Conservation (phyloP, 37 sponge, comb jelly and placozoan species). For the Spongia lamella region DNA sequence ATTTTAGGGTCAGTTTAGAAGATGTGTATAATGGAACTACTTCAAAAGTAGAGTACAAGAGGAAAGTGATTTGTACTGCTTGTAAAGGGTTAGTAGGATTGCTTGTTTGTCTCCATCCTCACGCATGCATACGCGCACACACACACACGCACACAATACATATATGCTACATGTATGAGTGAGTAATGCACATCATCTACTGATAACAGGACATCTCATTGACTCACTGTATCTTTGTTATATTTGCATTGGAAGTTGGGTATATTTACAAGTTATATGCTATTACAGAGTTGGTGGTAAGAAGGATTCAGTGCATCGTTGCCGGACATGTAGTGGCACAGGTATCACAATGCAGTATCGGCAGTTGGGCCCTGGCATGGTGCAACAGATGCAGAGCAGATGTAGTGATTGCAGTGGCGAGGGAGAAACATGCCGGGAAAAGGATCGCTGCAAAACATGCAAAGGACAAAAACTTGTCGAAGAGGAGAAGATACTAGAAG, state of each 20-base stretch:
- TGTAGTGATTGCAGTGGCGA: conserved; percentile 82
- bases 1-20: conserved; percentile 78
- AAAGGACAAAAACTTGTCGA: conserved; percentile 79
- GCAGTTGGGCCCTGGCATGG: conserved; percentile 77
- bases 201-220: too few species aligned
- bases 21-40: conserved; percentile 75
- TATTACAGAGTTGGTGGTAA: conserved; percentile 91
- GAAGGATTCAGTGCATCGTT: conserved; percentile 59
- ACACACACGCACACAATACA: not conserved
- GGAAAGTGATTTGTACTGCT: conserved; percentile 61
- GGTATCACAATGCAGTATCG: conserved; percentile 60
- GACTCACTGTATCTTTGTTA: too few species aligned
- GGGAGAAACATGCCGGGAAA: conserved; percentile 58
- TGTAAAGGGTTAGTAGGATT: conserved; percentile 69
- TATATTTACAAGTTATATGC: too few species aligned
- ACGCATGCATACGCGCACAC: not conserved
- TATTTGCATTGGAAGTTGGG: not conserved
- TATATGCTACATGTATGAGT: not conserved
- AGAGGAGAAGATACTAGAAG: conserved; percentile 65
- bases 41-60: conserved; percentile 67
- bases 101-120: not conserved
- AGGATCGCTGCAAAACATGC: conserved; percentile 89
- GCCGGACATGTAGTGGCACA: conserved; percentile 79
- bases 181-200: not conserved
- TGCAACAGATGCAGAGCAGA: conserved; percentile 78